Evolutionary conservation across 2,888 invertebrate species (phyloP).

Genomic region (Oligia fasciuncula): DNA sequence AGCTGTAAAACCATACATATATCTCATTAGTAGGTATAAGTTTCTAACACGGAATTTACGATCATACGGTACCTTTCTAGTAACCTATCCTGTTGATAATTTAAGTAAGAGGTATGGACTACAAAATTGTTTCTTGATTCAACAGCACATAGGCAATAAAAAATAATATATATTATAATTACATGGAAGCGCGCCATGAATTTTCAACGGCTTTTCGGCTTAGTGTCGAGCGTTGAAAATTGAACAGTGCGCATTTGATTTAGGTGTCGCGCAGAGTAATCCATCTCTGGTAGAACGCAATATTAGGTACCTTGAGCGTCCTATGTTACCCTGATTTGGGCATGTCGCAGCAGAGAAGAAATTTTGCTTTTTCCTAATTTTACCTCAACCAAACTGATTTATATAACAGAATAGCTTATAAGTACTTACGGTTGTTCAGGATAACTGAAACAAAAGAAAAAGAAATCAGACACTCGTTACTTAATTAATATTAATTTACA

Average conservation of each 20-base stretch:
- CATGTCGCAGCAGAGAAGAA: too few species aligned
- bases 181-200: too few species aligned
- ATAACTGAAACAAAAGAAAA: constrained; percentile 56
- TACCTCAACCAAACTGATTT: background rate
- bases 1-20: constrained; percentile 57
- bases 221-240: too few species aligned
- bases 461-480: background rate
- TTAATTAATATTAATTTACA: background rate
- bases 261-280: background rate
- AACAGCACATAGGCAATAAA: background rate
- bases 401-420: background rate
- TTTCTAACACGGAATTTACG: too few species aligned
- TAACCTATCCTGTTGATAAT: background rate
- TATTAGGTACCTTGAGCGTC: background rate
- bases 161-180: background rate
- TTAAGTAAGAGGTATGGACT: background rate
- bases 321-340: background rate
- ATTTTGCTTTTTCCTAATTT: background rate
- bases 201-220: too few species aligned
- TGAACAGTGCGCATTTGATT: too few species aligned
- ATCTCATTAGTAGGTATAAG: background rate
- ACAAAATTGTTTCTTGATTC: background rate
- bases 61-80: background rate
- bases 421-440: constrained; percentile 57
- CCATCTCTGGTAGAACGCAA: background rate